These are phyloP conservation scores for Drosophila lutescens DNA, from an alignment of 2,888 invertebrate species.

Conservation along the genomic window DNA sequence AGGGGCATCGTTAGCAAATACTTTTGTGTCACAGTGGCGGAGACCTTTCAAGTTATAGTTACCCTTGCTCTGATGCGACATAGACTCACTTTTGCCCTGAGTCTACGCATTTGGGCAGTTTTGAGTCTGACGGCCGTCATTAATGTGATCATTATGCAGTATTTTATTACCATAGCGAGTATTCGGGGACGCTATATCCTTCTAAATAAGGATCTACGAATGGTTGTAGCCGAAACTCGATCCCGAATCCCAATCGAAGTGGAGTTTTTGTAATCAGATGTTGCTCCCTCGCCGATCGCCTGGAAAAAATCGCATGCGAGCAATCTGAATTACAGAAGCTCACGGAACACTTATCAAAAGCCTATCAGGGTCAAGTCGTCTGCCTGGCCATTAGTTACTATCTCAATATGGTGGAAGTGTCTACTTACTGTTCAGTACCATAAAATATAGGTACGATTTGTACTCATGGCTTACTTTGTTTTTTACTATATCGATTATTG, in stretches of 20 bases:
- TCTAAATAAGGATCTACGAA: constrained; percentile 47
- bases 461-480: not conserved
- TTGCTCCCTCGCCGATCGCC: constrained; percentile 59
- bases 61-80: not conserved
- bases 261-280: constrained; percentile 27
- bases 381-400: constrained; percentile 29
- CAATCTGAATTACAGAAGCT: constrained; percentile 39
- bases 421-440: constrained; percentile 30
- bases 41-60: not conserved
- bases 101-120: constrained; percentile 6
- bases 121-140: constrained; percentile 35
- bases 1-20: constrained; percentile 48
- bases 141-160: constrained; percentile 58
- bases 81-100: not conserved
- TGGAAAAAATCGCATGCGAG: constrained; percentile 37
- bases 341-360: constrained; percentile 2
- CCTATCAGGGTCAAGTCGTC: constrained; percentile 51
- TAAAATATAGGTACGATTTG: not conserved
- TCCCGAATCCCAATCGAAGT: constrained; percentile 4
- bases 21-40: not conserved
- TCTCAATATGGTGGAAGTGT: constrained; percentile 4
- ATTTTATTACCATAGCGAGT: constrained; percentile 45
- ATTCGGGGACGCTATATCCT: constrained; percentile 45
- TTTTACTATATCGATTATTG: constrained; percentile 12
- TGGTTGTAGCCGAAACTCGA: constrained; percentile 30